phyloP scores from a whole-genome alignment of 2,113 vertebrate species.

The Abramis brama region DNA sequence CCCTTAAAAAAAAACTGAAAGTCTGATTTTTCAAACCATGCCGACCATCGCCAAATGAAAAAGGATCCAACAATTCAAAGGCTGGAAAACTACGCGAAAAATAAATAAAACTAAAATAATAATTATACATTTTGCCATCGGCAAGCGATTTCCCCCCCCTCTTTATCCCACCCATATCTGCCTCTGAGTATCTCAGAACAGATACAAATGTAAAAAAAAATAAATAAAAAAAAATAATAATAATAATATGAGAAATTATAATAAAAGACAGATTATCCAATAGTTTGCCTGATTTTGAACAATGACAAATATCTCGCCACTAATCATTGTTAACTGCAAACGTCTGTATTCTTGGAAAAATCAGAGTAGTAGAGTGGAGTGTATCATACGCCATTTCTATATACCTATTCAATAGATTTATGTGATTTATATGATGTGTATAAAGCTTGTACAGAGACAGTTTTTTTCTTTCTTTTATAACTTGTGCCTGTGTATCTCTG shows the following conservation, averaged over 20 bases:
- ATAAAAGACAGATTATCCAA: slow-evolving; percentile 3
- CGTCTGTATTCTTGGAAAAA: slow-evolving; percentile 81
- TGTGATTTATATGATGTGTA: slow-evolving; percentile 83
- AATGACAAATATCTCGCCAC: slow-evolving; percentile 72
- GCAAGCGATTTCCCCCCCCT: slow-evolving; percentile 73
- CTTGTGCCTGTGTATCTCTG: slow-evolving; percentile 93
- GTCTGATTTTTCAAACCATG: slow-evolving; percentile 62
- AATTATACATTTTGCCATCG: background rate
- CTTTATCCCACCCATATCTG: slow-evolving; percentile 70
- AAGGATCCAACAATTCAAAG: slow-evolving; percentile 70
- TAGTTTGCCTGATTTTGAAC: slow-evolving; percentile 33
- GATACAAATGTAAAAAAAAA: background rate
- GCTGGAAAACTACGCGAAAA: slow-evolving; percentile 48
- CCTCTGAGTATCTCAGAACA: background rate
- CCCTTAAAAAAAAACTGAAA: slow-evolving; percentile 59
- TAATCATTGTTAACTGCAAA: slow-evolving; percentile 63
- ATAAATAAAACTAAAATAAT: background rate
- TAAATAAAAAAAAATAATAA: background rate
- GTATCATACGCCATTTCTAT: slow-evolving; percentile 81
- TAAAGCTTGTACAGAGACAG: slow-evolving; percentile 86
- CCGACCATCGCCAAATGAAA: slow-evolving; percentile 70
- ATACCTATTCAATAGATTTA: slow-evolving; percentile 77
- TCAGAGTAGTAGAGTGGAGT: slow-evolving; percentile 72
- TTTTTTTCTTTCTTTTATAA: slow-evolving; percentile 83
- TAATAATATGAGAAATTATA: background rate